Conservation (phyloP, 2,113 vertebrate genomes). For the Barbus barbus region DNA sequence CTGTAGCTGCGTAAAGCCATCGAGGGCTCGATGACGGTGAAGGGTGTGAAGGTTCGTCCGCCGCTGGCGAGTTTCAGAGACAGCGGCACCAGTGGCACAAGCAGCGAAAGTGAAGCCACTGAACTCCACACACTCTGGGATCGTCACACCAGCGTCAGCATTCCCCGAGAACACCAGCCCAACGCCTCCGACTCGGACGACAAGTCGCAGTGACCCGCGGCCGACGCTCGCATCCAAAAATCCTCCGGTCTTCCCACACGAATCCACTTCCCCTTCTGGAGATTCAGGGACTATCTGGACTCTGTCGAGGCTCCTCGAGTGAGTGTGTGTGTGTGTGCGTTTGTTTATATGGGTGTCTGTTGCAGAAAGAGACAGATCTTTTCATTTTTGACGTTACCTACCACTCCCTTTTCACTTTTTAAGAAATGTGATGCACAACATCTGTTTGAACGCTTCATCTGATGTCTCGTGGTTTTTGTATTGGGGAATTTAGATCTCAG, state of each 20-base stretch:
- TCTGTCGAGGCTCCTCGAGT: background rate
- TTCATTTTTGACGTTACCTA: background rate
- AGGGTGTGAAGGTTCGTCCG: conserved; percentile 91
- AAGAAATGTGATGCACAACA: background rate
- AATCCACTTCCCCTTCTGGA: background rate
- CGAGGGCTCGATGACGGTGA: conserved; percentile 91
- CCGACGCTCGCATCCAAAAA: background rate
- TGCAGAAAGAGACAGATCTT: background rate
- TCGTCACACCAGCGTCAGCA: conserved; percentile 81
- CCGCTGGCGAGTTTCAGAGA: conserved; percentile 95
- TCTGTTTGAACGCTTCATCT: background rate
- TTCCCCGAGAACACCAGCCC: conserved; percentile 80
- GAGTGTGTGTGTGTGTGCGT: background rate
- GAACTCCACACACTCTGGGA: conserved; percentile 94
- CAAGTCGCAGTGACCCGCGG: conserved; percentile 77
- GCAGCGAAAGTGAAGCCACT: conserved; percentile 88
- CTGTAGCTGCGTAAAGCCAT: conserved; percentile 93
- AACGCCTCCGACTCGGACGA: conserved; percentile 82
- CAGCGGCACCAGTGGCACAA: conserved; percentile 82
- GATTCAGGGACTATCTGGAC: conserved; percentile 3
- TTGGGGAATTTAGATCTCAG: background rate
- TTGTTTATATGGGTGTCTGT: background rate
- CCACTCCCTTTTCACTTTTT: background rate
- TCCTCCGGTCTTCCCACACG: background rate
- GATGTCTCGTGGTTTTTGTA: background rate